These are phyloP conservation scores for Stichodactyla helianthus DNA, from an alignment of 64 coral and sea anemone species.

Conservation along the genomic window DNA sequence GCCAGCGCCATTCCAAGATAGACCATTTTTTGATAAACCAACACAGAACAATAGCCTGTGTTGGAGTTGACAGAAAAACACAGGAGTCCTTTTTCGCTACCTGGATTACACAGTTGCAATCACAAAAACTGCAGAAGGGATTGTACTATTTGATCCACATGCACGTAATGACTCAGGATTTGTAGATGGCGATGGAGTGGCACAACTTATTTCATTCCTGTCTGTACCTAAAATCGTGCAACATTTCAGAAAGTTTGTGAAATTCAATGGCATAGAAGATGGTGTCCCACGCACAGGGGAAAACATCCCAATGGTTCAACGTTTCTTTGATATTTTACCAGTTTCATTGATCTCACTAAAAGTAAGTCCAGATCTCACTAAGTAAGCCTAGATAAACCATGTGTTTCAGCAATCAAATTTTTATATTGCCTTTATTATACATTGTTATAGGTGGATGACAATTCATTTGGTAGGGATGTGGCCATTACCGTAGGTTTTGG, in stretches of 20 bases:
- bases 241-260: constrained; percentile 8
- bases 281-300: neutral
- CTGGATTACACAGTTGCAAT: constrained; percentile 18
- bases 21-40: too few species aligned
- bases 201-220: neutral
- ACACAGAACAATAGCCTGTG: too few species aligned
- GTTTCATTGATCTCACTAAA: neutral
- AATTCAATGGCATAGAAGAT: neutral
- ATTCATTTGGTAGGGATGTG: neutral
- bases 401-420: neutral
- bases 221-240: neutral
- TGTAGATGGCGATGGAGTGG: neutral
- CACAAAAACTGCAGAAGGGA: neutral
- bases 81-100: constrained; percentile 14
- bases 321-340: constrained; percentile 8
- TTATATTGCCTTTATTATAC: neutral
- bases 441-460: neutral
- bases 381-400: neutral
- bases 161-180: constrained; percentile 1
- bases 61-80: too few species aligned
- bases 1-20: constrained; percentile 12
- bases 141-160: constrained; percentile 10
- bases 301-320: neutral
- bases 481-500: neutral
- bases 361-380: neutral